A percentile compares a stretch with the other conserved stretches of the same genome.
phyloP scores from a whole-genome alignment of 2,113 vertebrate species.

The Sigmodon hispidus region DNA sequence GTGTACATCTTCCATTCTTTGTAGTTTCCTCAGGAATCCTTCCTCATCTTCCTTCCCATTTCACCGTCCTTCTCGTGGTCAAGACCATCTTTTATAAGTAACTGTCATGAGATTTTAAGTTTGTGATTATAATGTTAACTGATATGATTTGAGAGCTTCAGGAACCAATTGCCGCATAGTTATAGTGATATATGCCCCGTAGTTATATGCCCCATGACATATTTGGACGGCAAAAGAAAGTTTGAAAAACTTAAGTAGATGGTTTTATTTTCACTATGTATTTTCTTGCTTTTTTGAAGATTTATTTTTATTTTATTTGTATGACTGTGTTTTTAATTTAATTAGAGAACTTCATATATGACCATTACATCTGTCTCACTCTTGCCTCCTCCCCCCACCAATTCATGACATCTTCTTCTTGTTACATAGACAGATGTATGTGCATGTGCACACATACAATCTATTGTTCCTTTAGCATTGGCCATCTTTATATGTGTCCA shows the following conservation, averaged over 20 bases:
- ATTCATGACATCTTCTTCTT: too few species aligned
- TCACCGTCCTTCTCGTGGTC: neutral
- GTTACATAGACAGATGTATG: neutral
- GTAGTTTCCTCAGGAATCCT: neutral
- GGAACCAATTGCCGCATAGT: neutral
- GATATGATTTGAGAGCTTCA: neutral
- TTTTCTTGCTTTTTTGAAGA: neutral
- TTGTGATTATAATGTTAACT: neutral
- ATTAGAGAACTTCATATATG: neutral
- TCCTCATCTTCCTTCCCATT: neutral
- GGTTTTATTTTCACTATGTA: neutral
- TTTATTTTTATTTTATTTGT: neutral
- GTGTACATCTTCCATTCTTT: neutral
- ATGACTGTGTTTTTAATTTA: neutral
- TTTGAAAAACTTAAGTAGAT: neutral
- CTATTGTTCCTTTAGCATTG: neutral
- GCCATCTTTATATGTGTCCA: neutral
- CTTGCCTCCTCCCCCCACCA: neutral
- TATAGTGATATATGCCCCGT: too few species aligned
- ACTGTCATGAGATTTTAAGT: neutral
- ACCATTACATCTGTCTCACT: neutral
- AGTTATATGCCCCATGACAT: too few species aligned
- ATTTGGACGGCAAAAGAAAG: slow-evolving; percentile 26
- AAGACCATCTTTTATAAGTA: neutral
- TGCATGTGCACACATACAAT: neutral